These are phyloP conservation scores for Polydrusus pterygomalis DNA, from an alignment of 2,888 invertebrate genomes.

Conservation along the genomic window DNA sequence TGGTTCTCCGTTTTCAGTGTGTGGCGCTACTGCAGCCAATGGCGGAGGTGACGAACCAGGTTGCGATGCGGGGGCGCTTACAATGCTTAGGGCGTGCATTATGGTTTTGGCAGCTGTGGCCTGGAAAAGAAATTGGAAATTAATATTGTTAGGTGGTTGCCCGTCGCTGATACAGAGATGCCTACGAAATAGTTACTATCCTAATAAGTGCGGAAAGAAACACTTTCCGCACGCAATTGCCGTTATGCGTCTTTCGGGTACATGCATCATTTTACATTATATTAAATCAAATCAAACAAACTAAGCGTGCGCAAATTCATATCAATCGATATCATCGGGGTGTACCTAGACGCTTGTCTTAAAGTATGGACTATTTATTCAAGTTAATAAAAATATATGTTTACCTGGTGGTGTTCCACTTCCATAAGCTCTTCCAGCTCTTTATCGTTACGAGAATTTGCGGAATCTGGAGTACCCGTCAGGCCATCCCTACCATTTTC, in stretches of 20 bases:
- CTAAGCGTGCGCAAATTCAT: no score
- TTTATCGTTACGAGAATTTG: conserved; percentile 74
- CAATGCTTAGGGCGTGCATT: conserved; percentile 75
- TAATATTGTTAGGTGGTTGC: no score
- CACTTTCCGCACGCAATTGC: no score
- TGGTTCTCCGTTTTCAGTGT: conserved; percentile 66
- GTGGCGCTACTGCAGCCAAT: conserved; percentile 68
- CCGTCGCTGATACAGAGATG: background rate
- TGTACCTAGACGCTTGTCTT: no score
- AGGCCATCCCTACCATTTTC: conserved; percentile 73
- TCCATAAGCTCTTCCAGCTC: conserved; percentile 75
- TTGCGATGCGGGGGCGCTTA: conserved; percentile 70
- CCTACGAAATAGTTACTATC: no score
- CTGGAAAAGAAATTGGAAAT: conserved; percentile 22
- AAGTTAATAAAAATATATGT: no score
- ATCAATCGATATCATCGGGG: no score
- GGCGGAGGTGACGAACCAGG: conserved; percentile 68
- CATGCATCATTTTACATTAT: no score
- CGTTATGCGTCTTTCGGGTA: no score
- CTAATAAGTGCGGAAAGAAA: no score
- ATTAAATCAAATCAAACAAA: no score
- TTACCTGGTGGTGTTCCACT: conserved; percentile 66
- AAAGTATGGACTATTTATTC: no score
- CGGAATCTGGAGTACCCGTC: conserved; percentile 74
- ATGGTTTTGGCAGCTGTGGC: conserved; percentile 73